These are phyloP conservation scores for Amblyjoppa proteus DNA, from an alignment of 2,888 invertebrate genomes.

Conservation along the genomic window DNA sequence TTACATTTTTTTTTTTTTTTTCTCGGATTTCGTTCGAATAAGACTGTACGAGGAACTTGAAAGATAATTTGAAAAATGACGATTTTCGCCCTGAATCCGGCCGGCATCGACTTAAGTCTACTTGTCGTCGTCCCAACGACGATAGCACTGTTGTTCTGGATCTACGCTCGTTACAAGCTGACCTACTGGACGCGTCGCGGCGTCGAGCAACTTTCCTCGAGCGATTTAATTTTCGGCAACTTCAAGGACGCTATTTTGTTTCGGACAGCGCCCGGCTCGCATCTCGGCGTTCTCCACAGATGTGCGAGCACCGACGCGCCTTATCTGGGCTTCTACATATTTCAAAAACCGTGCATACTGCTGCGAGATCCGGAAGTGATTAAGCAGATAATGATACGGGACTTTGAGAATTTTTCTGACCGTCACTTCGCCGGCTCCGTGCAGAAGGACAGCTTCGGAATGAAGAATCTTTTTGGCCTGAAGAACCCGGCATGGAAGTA, in stretches of 20 bases:
- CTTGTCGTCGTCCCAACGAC: constrained; percentile 44
- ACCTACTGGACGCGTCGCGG: constrained; percentile 80
- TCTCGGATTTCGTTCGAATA: no score
- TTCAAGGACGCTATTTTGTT: constrained; percentile 79
- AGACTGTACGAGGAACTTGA: no score
- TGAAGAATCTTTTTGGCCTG: constrained; percentile 84
- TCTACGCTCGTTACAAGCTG: constrained; percentile 76
- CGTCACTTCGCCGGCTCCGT: constrained; percentile 84
- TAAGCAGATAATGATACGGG: constrained; percentile 85
- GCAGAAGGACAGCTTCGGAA: constrained; percentile 83
- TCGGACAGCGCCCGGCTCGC: constrained; percentile 78
- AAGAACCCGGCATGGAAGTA: constrained; percentile 86
- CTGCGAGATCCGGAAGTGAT: constrained; percentile 85
- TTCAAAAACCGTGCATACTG: constrained; percentile 85
- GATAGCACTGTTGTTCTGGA: constrained; percentile 58
- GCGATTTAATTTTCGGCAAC: constrained; percentile 78
- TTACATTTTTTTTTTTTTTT: no score
- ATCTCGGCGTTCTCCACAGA: constrained; percentile 76
- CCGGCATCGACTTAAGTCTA: constrained; percentile 58
- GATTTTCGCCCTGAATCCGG: constrained; percentile 13
- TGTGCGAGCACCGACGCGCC: constrained; percentile 71
- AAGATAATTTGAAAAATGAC: background rate
- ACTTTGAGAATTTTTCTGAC: constrained; percentile 85
- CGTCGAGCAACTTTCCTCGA: constrained; percentile 74
- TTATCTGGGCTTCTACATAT: constrained; percentile 85